A percentile compares a stretch with the other conserved stretches of the same genome.
Evolutionary conservation across 2,797 vertebrate genomes (phyloP).

Genomic region (Gallinago nigripennis): DNA sequence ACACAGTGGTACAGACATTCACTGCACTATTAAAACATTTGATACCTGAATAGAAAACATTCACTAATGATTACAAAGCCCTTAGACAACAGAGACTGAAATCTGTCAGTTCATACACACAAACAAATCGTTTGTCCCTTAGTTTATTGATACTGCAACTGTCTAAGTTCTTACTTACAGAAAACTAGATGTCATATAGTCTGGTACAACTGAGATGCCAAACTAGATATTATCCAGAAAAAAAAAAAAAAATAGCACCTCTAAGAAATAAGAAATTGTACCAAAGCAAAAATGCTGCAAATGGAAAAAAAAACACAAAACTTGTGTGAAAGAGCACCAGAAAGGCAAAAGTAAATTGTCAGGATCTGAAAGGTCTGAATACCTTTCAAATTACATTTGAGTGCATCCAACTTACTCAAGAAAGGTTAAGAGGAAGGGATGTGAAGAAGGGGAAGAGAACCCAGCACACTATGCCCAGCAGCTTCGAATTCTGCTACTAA

Average conservation of each 20-base stretch:
- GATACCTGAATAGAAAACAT: slow-evolving; percentile 3
- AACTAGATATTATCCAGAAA: background rate
- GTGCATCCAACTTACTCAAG: background rate
- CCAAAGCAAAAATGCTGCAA: background rate
- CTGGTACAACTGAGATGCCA: background rate
- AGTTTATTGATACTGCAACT: background rate
- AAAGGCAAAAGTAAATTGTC: background rate
- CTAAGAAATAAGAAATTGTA: background rate
- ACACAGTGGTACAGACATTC: background rate
- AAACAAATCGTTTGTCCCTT: background rate
- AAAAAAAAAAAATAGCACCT: background rate
- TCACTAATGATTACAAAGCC: background rate
- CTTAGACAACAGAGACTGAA: background rate
- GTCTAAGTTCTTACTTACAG: background rate
- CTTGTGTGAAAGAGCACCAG: background rate
- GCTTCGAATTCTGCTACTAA: background rate
- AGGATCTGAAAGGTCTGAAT: background rate
- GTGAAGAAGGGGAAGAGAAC: background rate
- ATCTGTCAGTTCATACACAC: background rate
- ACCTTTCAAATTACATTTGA: background rate
- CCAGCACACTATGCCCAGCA: background rate
- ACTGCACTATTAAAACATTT: background rate
- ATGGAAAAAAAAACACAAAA: background rate
- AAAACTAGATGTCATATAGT: background rate
- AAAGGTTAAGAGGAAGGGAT: background rate